Base-by-base conservation (phyloP, 2,888 invertebrate species). In the Machimus rusticus region DNA sequence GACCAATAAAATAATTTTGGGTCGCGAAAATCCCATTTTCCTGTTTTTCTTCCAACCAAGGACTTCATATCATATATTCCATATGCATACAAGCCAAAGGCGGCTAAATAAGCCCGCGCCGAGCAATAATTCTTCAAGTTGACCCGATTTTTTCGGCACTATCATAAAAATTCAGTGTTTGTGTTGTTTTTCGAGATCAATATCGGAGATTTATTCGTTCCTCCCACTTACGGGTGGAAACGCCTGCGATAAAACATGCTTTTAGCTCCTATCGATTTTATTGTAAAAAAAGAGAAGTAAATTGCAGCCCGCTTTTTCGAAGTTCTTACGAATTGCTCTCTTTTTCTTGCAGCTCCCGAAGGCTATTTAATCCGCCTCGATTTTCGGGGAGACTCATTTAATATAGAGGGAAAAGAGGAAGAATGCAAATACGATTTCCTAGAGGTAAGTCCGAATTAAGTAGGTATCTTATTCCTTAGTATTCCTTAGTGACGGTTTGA, bases 351-450 rank as follows among this genome's bases (percentile, higher is more conserved):
- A 94, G 95, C 95, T 89, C 94, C 94, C 66, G 93, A 93, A 89
- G 95, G 95, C 82, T 94, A 95, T 92, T 93, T 95, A 89, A 94
- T 97, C 89, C 94, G 95, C 89, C 93, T 97, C 90, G 97, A 97
- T 92, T 97, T 97, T 93, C 94, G 96, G 88, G 96, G 96, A 88
- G 96, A 97, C 91, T 94, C 94, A 90, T 97, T 97, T 93, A 93
- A 95, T 89, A 93, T 97, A 89, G 97, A 97, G 91, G 94, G 94
- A 55, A 92, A 92, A 89, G 94, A 94, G 55, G 66, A 51, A 51
- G 93, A 94, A 87, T 98, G 97, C 92, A 94, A 94, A 92, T 96
- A 96, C 93, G 98, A 98, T 93, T 96, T 94, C 92, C 93, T 97
- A 89, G 97, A 97, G 93, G 93, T 93, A 90, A 92, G 92, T 90